Percentiles rank a stretch among this genome's conserved stretches.
Conservation (phyloP, 2,888 invertebrate species). For the Oligia fasciuncula region DNA sequence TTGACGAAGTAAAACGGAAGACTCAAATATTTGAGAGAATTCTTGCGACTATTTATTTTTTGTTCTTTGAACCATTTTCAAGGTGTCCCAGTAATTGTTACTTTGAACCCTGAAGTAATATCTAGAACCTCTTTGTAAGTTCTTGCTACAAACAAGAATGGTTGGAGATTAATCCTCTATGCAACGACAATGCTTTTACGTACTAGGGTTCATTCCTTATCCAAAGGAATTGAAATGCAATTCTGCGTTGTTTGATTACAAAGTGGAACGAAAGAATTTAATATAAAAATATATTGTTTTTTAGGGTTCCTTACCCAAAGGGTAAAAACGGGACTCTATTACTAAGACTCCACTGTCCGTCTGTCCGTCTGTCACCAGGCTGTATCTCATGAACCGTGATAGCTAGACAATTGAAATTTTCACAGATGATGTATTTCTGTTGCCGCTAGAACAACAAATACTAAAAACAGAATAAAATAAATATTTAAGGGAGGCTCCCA, state of each 20-base stretch:
- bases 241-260: constrained; percentile 53
- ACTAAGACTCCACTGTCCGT: too few species aligned
- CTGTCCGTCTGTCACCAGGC: too few species aligned
- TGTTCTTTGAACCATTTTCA: constrained; percentile 19
- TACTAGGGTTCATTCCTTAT: constrained; percentile 23
- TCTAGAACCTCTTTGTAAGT: constrained; percentile 44
- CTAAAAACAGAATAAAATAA: too few species aligned
- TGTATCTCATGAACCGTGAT: too few species aligned
- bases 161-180: constrained; percentile 38
- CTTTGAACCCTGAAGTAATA: constrained; percentile 38
- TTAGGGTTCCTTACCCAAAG: too few species aligned
- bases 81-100: constrained; percentile 41
- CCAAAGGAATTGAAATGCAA: constrained; percentile 54
- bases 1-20: background rate
- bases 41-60: background rate
- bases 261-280: constrained; percentile 47
- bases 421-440: too few species aligned
- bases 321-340: too few species aligned
- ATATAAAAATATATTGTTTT: constrained; percentile 19
- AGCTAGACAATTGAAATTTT: too few species aligned
- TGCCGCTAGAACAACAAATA: too few species aligned
- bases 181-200: constrained; percentile 24
- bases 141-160: constrained; percentile 40
- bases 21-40: constrained; percentile 13
- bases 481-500: too few species aligned